Conservation (phyloP, 2,888 invertebrate genomes). For the Psylliodes chrysocephalus region DNA sequence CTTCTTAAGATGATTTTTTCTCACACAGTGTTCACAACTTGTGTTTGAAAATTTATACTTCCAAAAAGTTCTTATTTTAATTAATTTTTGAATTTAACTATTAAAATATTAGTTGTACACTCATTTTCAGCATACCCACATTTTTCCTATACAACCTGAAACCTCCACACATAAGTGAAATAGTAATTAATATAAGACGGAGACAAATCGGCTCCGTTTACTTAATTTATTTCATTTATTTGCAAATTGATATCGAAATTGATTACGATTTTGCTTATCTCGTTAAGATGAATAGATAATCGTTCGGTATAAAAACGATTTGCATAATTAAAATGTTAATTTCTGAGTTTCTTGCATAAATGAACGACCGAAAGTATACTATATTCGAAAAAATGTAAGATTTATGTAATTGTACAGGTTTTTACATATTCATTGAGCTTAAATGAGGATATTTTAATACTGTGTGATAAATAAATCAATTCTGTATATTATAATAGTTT, state of each 20-base stretch:
- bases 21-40: too few species aligned
- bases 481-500: too few species aligned
- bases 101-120: too few species aligned
- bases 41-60: too few species aligned
- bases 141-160: too few species aligned
- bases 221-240: constrained; percentile 11
- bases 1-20: too few species aligned
- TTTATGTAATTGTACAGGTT: not conserved
- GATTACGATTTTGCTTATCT: constrained; percentile 13
- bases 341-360: constrained; percentile 2
- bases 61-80: too few species aligned
- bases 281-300: constrained; percentile 9
- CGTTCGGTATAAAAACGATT: constrained; percentile 1
- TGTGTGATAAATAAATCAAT: too few species aligned
- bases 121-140: too few species aligned
- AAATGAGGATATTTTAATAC: not conserved
- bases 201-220: not conserved
- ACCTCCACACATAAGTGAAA: too few species aligned
- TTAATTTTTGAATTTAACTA: too few species aligned
- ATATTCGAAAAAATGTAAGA: not conserved
- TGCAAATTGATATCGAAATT: constrained; percentile 13
- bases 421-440: constrained; percentile 1
- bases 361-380: not conserved
- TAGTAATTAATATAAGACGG: not conserved
- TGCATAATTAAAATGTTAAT: constrained; percentile 15